A percentile compares a stretch with the other conserved stretches of the same genome.
Evolutionary conservation across 2,888 invertebrate species (phyloP).

Genomic region (Schrankia costaestrigalis): DNA sequence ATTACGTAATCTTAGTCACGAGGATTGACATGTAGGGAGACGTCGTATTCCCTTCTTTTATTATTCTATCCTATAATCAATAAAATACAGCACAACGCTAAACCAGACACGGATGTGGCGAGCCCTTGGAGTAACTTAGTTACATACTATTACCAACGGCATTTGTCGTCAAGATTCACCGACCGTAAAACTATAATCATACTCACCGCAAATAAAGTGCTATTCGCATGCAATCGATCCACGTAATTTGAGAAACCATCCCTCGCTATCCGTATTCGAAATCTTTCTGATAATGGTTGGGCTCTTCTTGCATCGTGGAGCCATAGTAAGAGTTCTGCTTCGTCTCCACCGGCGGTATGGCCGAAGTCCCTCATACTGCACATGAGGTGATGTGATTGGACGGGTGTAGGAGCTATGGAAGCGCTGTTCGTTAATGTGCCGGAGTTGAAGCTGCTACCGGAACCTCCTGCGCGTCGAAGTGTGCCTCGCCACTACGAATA

Average conservation of each 20-base stretch:
- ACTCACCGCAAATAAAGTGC: slow-evolving; percentile 91
- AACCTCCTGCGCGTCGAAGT: slow-evolving; percentile 68
- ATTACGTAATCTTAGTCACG: too few species aligned
- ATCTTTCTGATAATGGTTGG: slow-evolving; percentile 92
- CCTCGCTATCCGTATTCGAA: slow-evolving; percentile 92
- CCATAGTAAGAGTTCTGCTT: slow-evolving; percentile 93
- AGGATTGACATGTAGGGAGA: too few species aligned
- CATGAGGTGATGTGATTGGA: slow-evolving; percentile 83
- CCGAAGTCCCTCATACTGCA: slow-evolving; percentile 92
- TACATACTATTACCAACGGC: not conserved
- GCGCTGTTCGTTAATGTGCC: slow-evolving; percentile 63
- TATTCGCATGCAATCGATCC: slow-evolving; percentile 92
- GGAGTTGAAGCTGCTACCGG: slow-evolving; percentile 71
- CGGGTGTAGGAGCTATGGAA: slow-evolving; percentile 43
- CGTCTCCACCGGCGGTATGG: slow-evolving; percentile 93
- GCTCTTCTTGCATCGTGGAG: slow-evolving; percentile 89
- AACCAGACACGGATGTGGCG: too few species aligned
- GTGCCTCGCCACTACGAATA: slow-evolving; percentile 69
- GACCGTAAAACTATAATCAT: slow-evolving; percentile 5
- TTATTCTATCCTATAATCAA: too few species aligned
- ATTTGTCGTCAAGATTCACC: not conserved
- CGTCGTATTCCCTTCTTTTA: too few species aligned
- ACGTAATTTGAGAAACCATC: slow-evolving; percentile 95
- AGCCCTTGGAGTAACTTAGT: too few species aligned
- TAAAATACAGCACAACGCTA: too few species aligned